A percentile compares a stretch with the other conserved stretches of the same genome.
These are phyloP conservation scores for Megalops cyprinoides DNA, from an alignment of 2,797 vertebrate species.

Conservation along the genomic window DNA sequence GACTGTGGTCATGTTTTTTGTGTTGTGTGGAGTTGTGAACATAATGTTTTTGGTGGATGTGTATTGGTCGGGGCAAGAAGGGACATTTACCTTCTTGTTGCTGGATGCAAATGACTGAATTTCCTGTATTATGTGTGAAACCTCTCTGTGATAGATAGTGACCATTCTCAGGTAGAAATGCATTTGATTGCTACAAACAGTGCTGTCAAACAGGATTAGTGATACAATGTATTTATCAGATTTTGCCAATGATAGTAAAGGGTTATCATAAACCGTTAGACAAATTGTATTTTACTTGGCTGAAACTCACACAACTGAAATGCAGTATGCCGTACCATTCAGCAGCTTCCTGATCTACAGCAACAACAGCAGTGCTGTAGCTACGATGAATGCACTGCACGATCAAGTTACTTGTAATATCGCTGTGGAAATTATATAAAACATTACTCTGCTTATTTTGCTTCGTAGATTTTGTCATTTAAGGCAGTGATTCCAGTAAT, in stretches of 20 bases:
- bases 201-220: neutral
- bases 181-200: neutral
- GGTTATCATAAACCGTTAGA: too few species aligned
- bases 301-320: neutral
- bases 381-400: neutral
- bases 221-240: neutral
- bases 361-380: neutral
- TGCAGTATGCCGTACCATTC: neutral
- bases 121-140: neutral
- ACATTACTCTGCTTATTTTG: too few species aligned
- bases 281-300: neutral
- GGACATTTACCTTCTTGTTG: neutral
- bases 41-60: neutral
- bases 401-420: neutral
- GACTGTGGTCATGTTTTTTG: neutral
- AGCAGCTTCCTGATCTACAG: neutral
- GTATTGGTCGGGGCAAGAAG: neutral
- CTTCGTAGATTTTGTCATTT: neutral
- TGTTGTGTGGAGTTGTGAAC: neutral
- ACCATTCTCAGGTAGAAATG: neutral
- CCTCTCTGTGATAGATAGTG: neutral
- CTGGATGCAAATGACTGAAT: neutral
- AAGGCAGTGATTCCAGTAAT: neutral
- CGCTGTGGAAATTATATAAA: neutral
- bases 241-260: neutral